Base-by-base conservation (phyloP, 2,797 vertebrate genomes). In the Sternotherus odoratus region DNA sequence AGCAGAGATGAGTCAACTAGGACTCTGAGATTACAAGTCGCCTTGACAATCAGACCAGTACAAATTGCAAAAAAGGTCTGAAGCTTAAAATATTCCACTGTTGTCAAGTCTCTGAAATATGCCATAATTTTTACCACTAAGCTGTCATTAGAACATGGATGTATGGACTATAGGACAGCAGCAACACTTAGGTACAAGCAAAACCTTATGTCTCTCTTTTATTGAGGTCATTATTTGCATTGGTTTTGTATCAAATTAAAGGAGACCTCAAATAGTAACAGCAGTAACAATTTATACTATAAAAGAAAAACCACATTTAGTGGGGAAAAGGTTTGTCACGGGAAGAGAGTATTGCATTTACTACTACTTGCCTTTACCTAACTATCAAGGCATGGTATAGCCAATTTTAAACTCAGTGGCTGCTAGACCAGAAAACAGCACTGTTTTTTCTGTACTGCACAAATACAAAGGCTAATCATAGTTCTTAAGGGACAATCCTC, bases 51-150 rank as follows among this genome's bases (percentile, higher is more conserved):
- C 66, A 92, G 48, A 86, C 49, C 12, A 54, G 56, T 92, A 80
- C 81, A 91, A 93, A 94, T 82, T n/a, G 85, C 82, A 93, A 94
- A 89, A 89, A 56, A 63, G 16, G 94, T 91, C 75, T 86, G 86
- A 87, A 86, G 77, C 51, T 95, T 83, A 72, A 96, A 94, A 91
- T 94, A 90, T 86, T 17, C 28, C 77, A 82, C 5, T 60, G 69
- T 78, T 72, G 33, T 92, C 89, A 90, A 85, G 80, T 90, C 82
- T 85, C 69, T 50, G 51, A 85, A 77, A 63, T 82, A 5, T 88
- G 39, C 36, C 56, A 83, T 85, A 81, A 86, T 85, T 94, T 94
- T 94, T 79, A 82, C 78, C 79, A 88, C 78, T 2, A 19, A 49
- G 74, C 43, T 85, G 3, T 92, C 86, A 77, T 51, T 91, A 75